phyloP scores from a whole-genome alignment of 2,888 invertebrate species.

The Tipula lateralis region DNA sequence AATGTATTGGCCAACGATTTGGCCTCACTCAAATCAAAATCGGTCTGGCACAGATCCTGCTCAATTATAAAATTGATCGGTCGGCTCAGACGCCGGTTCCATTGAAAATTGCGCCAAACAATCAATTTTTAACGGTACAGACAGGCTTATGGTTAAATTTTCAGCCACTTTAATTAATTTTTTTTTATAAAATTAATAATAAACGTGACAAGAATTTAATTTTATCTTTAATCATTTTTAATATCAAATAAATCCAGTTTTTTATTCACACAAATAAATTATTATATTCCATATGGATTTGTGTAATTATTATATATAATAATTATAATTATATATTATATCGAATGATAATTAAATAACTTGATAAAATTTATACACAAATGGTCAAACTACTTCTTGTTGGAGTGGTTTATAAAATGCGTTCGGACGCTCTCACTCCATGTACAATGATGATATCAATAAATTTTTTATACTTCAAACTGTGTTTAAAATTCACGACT shows the following conservation, averaged over 20 bases:
- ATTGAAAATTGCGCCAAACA: slow-evolving; percentile 29
- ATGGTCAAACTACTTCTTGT: neutral
- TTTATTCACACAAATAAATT: too few relatives aligned
- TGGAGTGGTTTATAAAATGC: neutral
- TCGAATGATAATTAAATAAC: neutral
- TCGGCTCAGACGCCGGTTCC: slow-evolving; percentile 31
- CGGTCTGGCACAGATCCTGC: slow-evolving; percentile 30
- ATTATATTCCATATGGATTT: too few relatives aligned
- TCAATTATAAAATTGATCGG: slow-evolving; percentile 31
- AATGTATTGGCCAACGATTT: slow-evolving; percentile 34
- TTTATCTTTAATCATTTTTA: neutral
- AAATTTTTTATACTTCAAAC: neutral
- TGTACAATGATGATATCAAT: neutral
- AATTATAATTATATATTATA: neutral
- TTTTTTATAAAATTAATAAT: neutral
- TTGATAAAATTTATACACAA: neutral
- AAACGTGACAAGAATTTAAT: neutral
- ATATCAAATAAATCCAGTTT: neutral
- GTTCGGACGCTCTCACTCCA: neutral
- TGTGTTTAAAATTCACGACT: neutral
- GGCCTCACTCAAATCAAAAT: slow-evolving; percentile 33
- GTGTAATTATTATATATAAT: neutral
- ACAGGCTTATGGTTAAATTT: slow-evolving; percentile 33
- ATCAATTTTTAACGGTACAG: slow-evolving; percentile 29
- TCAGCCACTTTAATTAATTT: slow-evolving; percentile 20